phyloP scores from a whole-genome alignment of 2,113 vertebrate species.

The Percopsis transmontana region DNA sequence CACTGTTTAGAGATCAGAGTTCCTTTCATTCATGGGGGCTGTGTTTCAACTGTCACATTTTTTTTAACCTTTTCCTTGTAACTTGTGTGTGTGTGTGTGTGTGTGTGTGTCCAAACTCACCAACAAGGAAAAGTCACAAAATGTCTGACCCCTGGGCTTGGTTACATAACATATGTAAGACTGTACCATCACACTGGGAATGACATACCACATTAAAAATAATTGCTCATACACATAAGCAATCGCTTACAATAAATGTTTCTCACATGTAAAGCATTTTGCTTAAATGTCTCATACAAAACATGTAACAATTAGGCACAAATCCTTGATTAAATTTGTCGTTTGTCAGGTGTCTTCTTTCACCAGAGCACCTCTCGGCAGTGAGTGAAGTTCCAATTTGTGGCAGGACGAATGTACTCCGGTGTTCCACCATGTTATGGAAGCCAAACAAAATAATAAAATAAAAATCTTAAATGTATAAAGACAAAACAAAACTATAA shows the following conservation, averaged over 20 bases:
- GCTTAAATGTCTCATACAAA: constrained; percentile 82
- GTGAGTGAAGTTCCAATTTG: constrained; percentile 76
- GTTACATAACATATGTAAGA: constrained; percentile 84
- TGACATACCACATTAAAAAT: constrained; percentile 79
- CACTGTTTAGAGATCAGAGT: constrained; percentile 40
- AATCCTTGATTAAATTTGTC: constrained; percentile 78
- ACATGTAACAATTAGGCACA: constrained; percentile 86
- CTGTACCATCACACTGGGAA: constrained; percentile 84
- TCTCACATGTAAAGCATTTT: constrained; percentile 81
- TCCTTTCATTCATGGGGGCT: constrained; percentile 51
- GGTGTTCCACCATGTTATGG: constrained; percentile 70
- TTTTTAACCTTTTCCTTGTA: constrained; percentile 45
- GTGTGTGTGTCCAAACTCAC: constrained; percentile 24
- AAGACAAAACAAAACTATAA: constrained; percentile 58
- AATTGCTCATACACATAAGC: constrained; percentile 81
- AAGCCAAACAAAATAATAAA: constrained; percentile 52
- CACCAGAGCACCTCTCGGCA: constrained; percentile 74
- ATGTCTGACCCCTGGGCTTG: constrained; percentile 69
- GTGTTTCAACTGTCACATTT: constrained; percentile 56
- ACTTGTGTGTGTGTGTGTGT: too few species aligned
- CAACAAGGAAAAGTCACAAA: constrained; percentile 50
- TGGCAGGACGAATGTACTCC: constrained; percentile 69
- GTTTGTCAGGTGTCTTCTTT: constrained; percentile 68
- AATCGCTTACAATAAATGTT: constrained; percentile 80
- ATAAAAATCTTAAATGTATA: constrained; percentile 66